Evolutionary conservation across 2,797 vertebrate genomes (phyloP).

Genomic region (Leuciscus waleckii): DNA sequence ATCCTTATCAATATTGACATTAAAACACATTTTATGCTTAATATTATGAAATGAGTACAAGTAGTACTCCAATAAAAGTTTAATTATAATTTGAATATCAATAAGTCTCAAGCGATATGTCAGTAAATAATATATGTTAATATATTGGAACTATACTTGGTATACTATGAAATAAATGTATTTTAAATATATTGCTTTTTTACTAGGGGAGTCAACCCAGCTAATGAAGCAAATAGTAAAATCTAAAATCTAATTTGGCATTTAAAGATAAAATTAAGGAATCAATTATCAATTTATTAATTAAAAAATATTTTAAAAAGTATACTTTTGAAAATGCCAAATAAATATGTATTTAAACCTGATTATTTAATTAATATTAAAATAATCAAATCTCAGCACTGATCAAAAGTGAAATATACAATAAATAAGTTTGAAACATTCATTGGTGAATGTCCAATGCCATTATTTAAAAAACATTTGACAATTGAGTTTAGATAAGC

Average conservation of each 20-base stretch:
- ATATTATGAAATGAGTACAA: too few relatives aligned
- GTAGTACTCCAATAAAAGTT: too few relatives aligned
- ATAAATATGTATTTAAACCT: neutral
- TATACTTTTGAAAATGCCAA: slow-evolving; percentile 20
- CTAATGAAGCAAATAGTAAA: neutral
- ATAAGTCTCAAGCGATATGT: too few relatives aligned
- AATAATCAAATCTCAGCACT: neutral
- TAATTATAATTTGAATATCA: too few relatives aligned
- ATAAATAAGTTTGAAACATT: neutral
- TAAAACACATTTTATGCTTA: too few relatives aligned
- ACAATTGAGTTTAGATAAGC: neutral
- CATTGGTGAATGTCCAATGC: neutral
- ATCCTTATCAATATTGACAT: too few relatives aligned
- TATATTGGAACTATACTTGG: too few relatives aligned
- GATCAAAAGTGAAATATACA: neutral
- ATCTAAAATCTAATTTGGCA: neutral
- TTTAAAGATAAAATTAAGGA: neutral
- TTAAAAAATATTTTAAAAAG: neutral
- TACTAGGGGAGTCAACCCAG: neutral
- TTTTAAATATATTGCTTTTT: too few relatives aligned
- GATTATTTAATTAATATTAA: neutral
- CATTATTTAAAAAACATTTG: neutral
- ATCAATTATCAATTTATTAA: neutral
- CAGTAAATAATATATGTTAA: too few relatives aligned
- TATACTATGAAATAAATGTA: too few relatives aligned